Percentiles rank a stretch among this genome's conserved stretches.
Conservation (phyloP, 64 coral and sea anemone genomes). For the Trachythela sp. region DNA sequence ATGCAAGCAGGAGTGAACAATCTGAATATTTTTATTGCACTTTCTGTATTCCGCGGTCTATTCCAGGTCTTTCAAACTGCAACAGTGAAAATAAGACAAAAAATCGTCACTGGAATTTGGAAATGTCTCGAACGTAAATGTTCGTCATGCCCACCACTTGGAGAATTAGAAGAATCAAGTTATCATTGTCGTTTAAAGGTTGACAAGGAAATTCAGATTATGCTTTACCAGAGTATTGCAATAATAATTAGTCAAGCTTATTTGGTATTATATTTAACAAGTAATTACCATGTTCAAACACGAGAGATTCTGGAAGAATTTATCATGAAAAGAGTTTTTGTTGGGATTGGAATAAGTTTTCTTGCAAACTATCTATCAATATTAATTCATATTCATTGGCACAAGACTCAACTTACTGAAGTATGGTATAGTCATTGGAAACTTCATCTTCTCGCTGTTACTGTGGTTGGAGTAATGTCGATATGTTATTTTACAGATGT, state of each 20-base stretch:
- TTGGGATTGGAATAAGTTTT: too few relatives aligned
- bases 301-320: neutral
- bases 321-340: neutral
- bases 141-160: neutral
- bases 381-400: too few relatives aligned
- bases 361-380: too few relatives aligned
- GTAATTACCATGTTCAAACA: neutral
- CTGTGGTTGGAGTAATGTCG: neutral
- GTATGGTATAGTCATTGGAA: too few relatives aligned
- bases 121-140: neutral
- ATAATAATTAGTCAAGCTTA: neutral
- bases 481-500: neutral
- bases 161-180: neutral
- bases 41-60: neutral
- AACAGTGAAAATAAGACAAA: neutral
- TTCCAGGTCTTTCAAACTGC: neutral
- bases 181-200: neutral
- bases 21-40: neutral
- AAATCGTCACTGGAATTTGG: neutral
- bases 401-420: too few relatives aligned
- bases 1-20: neutral
- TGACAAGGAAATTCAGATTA: too few relatives aligned
- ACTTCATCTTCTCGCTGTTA: neutral
- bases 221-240: neutral
- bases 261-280: neutral